A percentile compares a stretch with the other conserved stretches of the same genome.
Conservation (phyloP, 1,140 invertebrate species). For the Drosophila ananassae region DNA sequence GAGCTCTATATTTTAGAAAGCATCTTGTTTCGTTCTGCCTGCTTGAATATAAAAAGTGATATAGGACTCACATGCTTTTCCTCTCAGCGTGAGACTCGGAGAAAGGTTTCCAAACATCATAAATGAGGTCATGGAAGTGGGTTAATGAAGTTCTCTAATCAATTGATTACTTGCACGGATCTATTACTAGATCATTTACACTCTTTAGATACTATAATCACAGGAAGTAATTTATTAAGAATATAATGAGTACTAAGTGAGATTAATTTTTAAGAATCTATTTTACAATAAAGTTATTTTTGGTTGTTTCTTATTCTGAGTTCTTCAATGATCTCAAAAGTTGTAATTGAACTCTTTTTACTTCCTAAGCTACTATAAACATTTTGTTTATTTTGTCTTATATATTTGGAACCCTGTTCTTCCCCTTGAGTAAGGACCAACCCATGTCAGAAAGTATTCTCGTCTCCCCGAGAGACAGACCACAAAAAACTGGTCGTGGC, state of each 20-base stretch:
- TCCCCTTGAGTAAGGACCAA: slow-evolving; percentile 13
- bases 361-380: neutral
- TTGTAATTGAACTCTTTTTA: neutral
- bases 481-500: slow-evolving; percentile 30
- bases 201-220: neutral
- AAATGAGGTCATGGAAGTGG: slow-evolving; percentile 24
- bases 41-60: slow-evolving; percentile 15
- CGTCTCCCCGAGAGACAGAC: neutral
- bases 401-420: neutral
- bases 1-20: slow-evolving; percentile 13
- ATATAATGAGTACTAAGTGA: neutral
- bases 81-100: slow-evolving; percentile 34
- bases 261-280: neutral
- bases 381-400: neutral
- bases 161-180: slow-evolving; percentile 8
- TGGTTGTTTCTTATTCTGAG: too few relatives aligned
- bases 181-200: slow-evolving; percentile 2
- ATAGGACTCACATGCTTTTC: slow-evolving; percentile 29
- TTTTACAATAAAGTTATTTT: too few relatives aligned
- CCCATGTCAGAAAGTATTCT: slow-evolving; percentile 26
- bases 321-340: neutral
- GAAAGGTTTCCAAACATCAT: slow-evolving; percentile 31
- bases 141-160: slow-evolving; percentile 24
- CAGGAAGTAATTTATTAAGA: neutral
- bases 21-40: slow-evolving; percentile 6